phyloP scores from a whole-genome alignment of 1,140 invertebrate genomes.

The Microplitis demolitor region DNA sequence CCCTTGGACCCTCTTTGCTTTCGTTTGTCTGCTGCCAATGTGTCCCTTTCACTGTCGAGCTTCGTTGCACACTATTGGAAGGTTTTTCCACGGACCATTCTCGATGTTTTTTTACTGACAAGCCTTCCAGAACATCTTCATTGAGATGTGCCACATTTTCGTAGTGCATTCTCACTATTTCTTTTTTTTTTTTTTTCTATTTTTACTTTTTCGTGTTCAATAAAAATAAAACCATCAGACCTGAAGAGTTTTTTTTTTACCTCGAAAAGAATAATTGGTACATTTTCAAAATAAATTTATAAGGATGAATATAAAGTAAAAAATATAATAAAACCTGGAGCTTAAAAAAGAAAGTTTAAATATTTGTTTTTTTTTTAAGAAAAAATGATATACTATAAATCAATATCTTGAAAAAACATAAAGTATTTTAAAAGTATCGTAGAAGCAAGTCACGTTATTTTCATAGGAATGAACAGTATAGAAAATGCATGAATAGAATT shows the following conservation, averaged over 20 bases:
- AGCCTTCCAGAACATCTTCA: slow-evolving; percentile 4
- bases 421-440: not conserved
- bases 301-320: too few relatives aligned
- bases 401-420: not conserved
- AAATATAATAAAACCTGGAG: too few relatives aligned
- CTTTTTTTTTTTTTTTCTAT: not conserved
- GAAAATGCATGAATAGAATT: not conserved
- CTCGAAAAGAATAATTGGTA: not conserved
- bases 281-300: too few relatives aligned
- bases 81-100: not conserved
- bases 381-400: not conserved
- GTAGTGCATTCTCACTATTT: not conserved
- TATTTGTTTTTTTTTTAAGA: not conserved
- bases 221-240: not conserved
- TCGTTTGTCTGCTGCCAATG: not conserved
- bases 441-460: not conserved
- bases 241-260: not conserved
- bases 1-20: not conserved
- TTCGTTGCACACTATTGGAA: not conserved
- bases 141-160: not conserved
- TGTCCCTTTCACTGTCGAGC: not conserved
- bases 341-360: not conserved
- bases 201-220: not conserved
- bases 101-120: not conserved
- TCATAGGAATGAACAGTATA: not conserved